Base-by-base conservation (phyloP, 2,113 vertebrate genomes). In the Trematomus loennbergii region DNA sequence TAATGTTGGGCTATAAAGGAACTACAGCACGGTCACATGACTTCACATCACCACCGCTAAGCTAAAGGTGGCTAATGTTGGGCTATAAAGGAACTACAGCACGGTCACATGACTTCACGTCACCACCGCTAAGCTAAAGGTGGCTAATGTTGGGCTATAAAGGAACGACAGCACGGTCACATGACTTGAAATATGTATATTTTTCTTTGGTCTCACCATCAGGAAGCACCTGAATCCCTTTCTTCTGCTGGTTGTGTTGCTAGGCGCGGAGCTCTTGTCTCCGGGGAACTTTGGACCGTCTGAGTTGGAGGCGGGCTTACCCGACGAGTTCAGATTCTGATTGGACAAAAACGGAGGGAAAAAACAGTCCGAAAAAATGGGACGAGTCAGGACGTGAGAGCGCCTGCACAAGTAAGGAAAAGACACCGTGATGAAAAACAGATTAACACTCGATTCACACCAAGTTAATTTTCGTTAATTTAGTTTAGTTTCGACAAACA, bases 171-270 rank as follows among this genome's bases (percentile, higher is more conserved):
- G 33, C 33, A 3, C 33, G 33, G 33, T 36, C 33, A 36, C 33
- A 36, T 36, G 33, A 36, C 33, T 22, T 22, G 25, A 29, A 29
- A 29, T 29, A 29, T 3, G 25, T 29, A 29, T 29, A 82, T 81
- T 79, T 86, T 85, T 88, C 82, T 77, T 74, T 81, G 71, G 83
- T 88, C 95, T 93, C 95, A 99, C 98, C 98, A 88, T 99, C 98
- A 89, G 97, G 97, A 95, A 99, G 96, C 95, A 99, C 98, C 96
- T 99, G 97, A 94, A 99, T 99, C 94, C 98, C 98, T 96, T 99
- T 99, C 96, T 99, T 99, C 96, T 40, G 36, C 36, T 97, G 97
- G 96, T 99, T 99, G 94, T 99, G 94, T 99, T 99, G 96, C 98
- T 97, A 95, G 96, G 97, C 90, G 97, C 97, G 83, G 96, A 96